phyloP scores from a whole-genome alignment of 2,797 vertebrate genomes.

The Erpetoichthys calabaricus region DNA sequence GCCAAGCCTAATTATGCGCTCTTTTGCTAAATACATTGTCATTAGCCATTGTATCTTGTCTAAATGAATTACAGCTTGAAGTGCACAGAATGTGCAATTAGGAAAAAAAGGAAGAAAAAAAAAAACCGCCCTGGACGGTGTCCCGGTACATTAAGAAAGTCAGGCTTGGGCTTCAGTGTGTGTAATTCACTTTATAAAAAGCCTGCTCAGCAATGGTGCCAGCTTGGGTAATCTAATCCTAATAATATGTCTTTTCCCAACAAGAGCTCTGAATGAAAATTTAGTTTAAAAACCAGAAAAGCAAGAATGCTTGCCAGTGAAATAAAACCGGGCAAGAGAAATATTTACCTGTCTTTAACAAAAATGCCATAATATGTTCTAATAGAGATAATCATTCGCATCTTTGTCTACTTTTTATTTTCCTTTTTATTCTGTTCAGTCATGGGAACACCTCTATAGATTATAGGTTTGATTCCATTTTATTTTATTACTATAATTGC shows the following conservation, averaged over 20 bases:
- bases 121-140: conserved; percentile 2
- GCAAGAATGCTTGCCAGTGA: not conserved
- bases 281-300: not conserved
- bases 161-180: conserved; percentile 1
- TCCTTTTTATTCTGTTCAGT: no score
- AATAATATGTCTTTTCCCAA: conserved; percentile 2
- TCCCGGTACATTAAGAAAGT: conserved; percentile 4
- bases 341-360: conserved; percentile 3
- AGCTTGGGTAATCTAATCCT: not conserved
- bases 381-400: no score
- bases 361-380: no score
- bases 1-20: not conserved
- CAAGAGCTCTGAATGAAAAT: not conserved
- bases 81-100: conserved; percentile 10
- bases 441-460: no score
- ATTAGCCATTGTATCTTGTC: conserved; percentile 10
- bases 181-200: conserved; percentile 2
- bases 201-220: not conserved
- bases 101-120: not conserved
- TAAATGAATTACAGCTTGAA: conserved; percentile 10
- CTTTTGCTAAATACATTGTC: not conserved
- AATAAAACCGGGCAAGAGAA: not conserved
- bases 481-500: no score
- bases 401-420: no score
- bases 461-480: no score